Base-by-base conservation (phyloP, 2,888 invertebrate genomes). In the Drosophila nr. medialis region DNA sequence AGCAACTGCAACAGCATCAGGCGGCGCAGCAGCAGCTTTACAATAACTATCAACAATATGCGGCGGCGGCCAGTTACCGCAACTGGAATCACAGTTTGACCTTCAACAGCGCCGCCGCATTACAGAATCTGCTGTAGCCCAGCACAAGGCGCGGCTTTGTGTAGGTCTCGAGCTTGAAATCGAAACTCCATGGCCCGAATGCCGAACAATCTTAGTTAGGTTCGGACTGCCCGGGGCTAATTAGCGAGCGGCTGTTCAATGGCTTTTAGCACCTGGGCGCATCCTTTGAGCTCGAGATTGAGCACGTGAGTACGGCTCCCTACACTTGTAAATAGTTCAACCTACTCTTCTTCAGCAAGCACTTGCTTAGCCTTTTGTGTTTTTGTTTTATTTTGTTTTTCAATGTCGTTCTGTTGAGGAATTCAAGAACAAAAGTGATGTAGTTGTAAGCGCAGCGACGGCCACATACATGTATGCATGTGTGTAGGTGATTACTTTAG, bases 391-490 rank as follows among this genome's bases (percentile, higher is more conserved):
- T 67, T 64, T 56, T 67, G 59, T 50, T 49, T 67, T 65, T 54
- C 51, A 18, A 63, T 58, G 53, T 67, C 70, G 59, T 80, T 89
- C 72, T 70, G 79, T 86, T 89, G 81, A 77, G 78, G 70, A 73
- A 82, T 74, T 83, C 75, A 80, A 85, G 79, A 79, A 80, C 72
- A 71, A 92, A 92, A 92, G 92, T 92, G 92, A 92, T 92, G 92
- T 92, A 92, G 92, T 89, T 85, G 88, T 92, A 92, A 92, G 92
- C 72, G 66, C 81, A 89, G 66, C 77, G 67, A 71, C 74, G 71
- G 80, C 80, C 72, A 72, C 76, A 45, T 61, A 49, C 27, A 27
- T 68, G 27, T 69, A 51, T n/a, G 11, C 6, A 54, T 54, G 36
- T 36, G 40, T 68, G 38, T 75, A 64, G 40, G 64, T 53, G 54